These are phyloP conservation scores for Ips typographus DNA, from an alignment of 1,140 invertebrate species.

Conservation along the genomic window DNA sequence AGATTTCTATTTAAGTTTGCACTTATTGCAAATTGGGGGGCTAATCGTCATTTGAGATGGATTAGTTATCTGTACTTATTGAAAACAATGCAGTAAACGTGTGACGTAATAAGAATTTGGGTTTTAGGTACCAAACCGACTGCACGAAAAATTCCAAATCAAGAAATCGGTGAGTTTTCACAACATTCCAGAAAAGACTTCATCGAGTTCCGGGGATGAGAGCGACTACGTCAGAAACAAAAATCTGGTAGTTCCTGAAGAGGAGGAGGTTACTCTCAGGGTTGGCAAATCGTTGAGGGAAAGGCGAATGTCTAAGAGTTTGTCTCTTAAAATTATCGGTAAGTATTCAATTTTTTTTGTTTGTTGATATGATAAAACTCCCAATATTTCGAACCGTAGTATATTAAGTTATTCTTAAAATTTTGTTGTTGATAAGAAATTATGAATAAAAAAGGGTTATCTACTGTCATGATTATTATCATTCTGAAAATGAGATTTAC, in stretches of 20 bases:
- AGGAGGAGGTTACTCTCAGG: constrained; percentile 26
- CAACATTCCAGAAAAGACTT: constrained; percentile 36
- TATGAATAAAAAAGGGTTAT: too few species aligned
- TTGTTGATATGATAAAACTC: background rate
- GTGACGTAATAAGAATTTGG: background rate
- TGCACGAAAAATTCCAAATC: constrained; percentile 25
- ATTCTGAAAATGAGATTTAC: too few species aligned
- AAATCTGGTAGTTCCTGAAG: constrained; percentile 2
- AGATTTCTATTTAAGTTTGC: too few species aligned
- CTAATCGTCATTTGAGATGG: too few species aligned
- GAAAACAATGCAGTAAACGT: too few species aligned
- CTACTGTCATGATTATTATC: too few species aligned
- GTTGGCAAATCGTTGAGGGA: constrained; percentile 41
- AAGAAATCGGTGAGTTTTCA: constrained; percentile 34
- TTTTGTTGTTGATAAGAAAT: too few species aligned
- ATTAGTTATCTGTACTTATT: too few species aligned
- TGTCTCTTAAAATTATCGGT: constrained; percentile 40
- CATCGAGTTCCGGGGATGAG: constrained; percentile 22
- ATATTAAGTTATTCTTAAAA: too few species aligned
- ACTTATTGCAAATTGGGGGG: too few species aligned
- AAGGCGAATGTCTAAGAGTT: constrained; percentile 42
- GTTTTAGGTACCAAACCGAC: constrained; percentile 16
- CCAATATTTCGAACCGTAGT: background rate
- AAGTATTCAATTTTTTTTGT: background rate
- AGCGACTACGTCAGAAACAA: constrained; percentile 8